Conservation (phyloP, 2,888 invertebrate species). For the Creontiades dilutus region DNA sequence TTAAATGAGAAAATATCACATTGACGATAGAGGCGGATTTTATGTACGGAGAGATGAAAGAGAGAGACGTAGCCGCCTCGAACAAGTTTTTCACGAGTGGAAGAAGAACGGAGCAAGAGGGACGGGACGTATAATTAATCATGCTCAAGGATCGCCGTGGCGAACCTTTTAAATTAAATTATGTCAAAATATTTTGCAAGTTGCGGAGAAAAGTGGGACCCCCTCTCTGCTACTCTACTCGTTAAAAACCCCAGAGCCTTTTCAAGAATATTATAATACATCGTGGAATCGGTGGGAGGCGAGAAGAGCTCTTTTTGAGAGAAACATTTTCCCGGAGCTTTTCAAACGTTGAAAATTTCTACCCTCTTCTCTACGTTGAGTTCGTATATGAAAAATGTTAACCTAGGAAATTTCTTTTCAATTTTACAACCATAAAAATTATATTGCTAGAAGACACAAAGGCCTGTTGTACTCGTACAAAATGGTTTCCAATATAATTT, state of each 20-base stretch:
- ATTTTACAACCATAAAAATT: background rate
- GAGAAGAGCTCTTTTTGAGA: background rate
- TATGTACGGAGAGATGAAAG: background rate
- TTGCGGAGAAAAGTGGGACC: background rate
- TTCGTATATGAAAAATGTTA: background rate
- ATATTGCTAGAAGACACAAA: too few relatives aligned
- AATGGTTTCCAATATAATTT: too few relatives aligned
- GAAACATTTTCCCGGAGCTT: slow-evolving; percentile 11
- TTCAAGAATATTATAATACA: slow-evolving; percentile 35
- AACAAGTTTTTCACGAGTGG: background rate
- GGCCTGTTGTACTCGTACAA: too few relatives aligned
- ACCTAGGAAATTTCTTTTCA: background rate
- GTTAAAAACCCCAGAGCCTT: slow-evolving; percentile 48
- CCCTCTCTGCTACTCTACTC: background rate
- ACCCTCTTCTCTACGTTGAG: background rate
- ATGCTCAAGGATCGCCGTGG: slow-evolving; percentile 51
- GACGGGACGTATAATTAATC: slow-evolving; percentile 51
- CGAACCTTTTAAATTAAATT: slow-evolving; percentile 59
- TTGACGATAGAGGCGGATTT: slow-evolving; percentile 7
- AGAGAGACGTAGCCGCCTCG: background rate
- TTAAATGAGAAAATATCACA: slow-evolving; percentile 57
- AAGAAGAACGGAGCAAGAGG: background rate
- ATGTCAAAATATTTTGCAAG: slow-evolving; percentile 59
- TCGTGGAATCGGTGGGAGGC: background rate
- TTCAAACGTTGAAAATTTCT: slow-evolving; percentile 17